These are phyloP conservation scores for Donacobius atricapilla DNA, from an alignment of 2,113 vertebrate genomes.

Conservation along the genomic window DNA sequence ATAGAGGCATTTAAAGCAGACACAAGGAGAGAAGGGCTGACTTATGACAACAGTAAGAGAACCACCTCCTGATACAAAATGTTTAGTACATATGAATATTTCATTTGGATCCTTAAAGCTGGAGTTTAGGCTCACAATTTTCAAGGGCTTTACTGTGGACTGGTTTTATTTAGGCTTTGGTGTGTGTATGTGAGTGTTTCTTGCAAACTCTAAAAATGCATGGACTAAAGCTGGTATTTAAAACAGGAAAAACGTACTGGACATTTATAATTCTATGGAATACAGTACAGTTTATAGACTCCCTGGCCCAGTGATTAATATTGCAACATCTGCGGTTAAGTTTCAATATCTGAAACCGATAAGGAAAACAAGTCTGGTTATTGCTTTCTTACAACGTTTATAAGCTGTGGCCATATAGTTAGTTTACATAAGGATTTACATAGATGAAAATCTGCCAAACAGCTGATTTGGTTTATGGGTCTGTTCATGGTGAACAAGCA, in stretches of 20 bases:
- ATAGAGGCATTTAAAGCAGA: slow-evolving; percentile 29
- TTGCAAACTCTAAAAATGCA: not conserved
- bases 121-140: not conserved
- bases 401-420: not conserved
- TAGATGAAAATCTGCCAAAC: not conserved
- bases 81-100: slow-evolving; percentile 7
- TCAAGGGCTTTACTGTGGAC: not conserved
- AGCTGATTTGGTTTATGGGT: not conserved
- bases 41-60: slow-evolving; percentile 34
- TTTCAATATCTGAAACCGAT: not conserved
- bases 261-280: not conserved
- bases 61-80: not conserved
- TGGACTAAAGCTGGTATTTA: not conserved
- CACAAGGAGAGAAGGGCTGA: not conserved
- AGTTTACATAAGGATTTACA: not conserved
- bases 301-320: not conserved
- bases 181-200: not conserved
- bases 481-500: not conserved
- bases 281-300: not conserved
- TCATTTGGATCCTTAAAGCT: not conserved
- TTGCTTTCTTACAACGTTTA: not conserved
- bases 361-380: not conserved
- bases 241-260: not conserved
- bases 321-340: not conserved
- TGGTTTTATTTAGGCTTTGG: not conserved